Percentiles rank a stretch among this genome's conserved stretches.
Conservation (phyloP, 2,113 vertebrate species). For the Platysteira castanea region DNA sequence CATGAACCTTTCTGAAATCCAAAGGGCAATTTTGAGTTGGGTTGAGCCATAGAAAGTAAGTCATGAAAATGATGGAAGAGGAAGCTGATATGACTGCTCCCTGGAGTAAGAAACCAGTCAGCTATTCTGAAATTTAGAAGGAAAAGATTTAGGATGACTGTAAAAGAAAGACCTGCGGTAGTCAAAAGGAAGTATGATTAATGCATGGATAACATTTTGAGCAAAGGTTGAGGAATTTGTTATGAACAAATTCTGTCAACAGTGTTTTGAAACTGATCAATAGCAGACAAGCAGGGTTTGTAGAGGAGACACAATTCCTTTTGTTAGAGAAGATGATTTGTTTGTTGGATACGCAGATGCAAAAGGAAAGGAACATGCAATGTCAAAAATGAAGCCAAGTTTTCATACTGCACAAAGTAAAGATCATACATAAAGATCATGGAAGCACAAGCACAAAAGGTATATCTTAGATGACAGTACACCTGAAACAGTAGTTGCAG, state of each 20-base stretch:
- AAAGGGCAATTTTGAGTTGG: background rate
- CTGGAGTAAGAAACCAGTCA: slow-evolving; percentile 18
- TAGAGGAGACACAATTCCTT: background rate
- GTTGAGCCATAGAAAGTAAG: slow-evolving; percentile 13
- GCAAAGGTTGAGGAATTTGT: background rate
- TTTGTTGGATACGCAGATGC: background rate
- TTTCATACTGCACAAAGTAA: background rate
- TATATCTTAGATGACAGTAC: background rate
- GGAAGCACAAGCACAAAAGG: background rate
- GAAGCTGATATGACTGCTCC: slow-evolving; percentile 1
- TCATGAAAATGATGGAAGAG: slow-evolving; percentile 56
- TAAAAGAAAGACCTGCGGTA: slow-evolving; percentile 31
- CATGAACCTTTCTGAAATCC: slow-evolving; percentile 4
- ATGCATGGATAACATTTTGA: background rate
- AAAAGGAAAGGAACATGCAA: background rate
- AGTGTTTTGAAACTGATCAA: background rate
- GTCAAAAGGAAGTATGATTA: slow-evolving; percentile 16
- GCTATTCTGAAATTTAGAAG: slow-evolving; percentile 18
- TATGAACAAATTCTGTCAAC: slow-evolving; percentile 2
- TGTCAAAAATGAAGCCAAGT: background rate
- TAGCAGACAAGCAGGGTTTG: background rate
- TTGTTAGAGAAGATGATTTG: background rate
- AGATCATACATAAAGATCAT: background rate
- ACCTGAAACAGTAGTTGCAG: background rate
- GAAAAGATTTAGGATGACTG: slow-evolving; percentile 31